phyloP scores from a whole-genome alignment of 1,140 invertebrate species.

The Lordiphosa mommai region DNA sequence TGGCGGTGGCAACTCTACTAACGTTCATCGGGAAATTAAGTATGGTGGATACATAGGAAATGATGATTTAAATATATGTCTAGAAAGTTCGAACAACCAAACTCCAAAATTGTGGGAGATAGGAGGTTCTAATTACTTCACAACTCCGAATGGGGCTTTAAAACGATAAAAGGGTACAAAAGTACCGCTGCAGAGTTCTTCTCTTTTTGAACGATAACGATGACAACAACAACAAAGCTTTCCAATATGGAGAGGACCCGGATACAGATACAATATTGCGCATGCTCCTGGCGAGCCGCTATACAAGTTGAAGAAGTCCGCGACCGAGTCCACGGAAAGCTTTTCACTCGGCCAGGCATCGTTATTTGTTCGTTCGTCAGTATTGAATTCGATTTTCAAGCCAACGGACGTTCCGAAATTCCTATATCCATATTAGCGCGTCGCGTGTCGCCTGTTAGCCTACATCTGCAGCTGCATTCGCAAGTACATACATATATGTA shows the following conservation, averaged over 20 bases:
- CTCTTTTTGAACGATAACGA: too few relatives aligned
- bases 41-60: too few relatives aligned
- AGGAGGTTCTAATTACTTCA: too few relatives aligned
- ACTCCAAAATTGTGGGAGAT: too few relatives aligned
- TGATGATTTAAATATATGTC: too few relatives aligned
- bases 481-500: slow-evolving; percentile 14
- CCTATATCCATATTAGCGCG: slow-evolving; percentile 12
- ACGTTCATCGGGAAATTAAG: too few relatives aligned
- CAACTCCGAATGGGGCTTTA: too few relatives aligned
- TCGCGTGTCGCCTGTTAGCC: slow-evolving; percentile 12
- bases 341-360: slow-evolving; percentile 10
- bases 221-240: too few relatives aligned
- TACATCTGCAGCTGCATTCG: slow-evolving; percentile 12
- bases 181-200: too few relatives aligned
- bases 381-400: slow-evolving; percentile 64
- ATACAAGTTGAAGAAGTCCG: slow-evolving; percentile 8
- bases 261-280: slow-evolving; percentile 4
- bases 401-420: slow-evolving; percentile 43
- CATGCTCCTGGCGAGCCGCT: slow-evolving; percentile 19
- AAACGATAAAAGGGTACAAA: too few relatives aligned
- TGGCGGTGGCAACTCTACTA: too few relatives aligned
- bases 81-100: too few relatives aligned
- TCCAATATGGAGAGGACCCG: neutral
- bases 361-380: slow-evolving; percentile 30
- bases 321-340: slow-evolving; percentile 19